A percentile compares a stretch with the other conserved stretches of the same genome.
phyloP scores from a whole-genome alignment of 2,797 vertebrate genomes.

The Enteromius viviparus region DNA sequence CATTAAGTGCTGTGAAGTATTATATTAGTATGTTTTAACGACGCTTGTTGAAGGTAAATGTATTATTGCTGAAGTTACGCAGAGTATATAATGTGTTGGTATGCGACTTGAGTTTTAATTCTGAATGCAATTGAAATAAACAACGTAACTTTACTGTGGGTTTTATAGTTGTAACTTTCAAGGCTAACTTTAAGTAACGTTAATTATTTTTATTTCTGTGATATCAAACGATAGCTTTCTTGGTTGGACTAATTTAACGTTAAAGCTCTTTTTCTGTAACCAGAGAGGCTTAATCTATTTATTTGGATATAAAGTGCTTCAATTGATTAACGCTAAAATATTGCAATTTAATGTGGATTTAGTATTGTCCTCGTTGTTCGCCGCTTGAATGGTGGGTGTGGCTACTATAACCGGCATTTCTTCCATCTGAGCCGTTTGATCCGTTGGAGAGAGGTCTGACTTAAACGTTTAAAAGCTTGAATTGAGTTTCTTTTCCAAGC shows the following conservation, averaged over 20 bases:
- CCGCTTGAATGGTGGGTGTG: constrained; percentile 59
- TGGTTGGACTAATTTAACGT: not conserved
- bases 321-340: not conserved
- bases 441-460: not conserved
- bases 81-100: not conserved
- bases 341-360: not conserved
- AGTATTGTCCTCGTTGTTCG: not conserved
- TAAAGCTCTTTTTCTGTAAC: not conserved
- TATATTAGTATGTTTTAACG: not conserved
- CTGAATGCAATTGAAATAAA: not conserved
- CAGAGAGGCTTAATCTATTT: not conserved
- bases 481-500: not conserved
- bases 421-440: not conserved
- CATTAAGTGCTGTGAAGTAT: not conserved
- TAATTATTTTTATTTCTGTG: not conserved
- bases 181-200: not conserved
- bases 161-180: not conserved
- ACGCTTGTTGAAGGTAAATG: not conserved
- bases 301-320: not conserved
- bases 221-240: not conserved
- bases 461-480: not conserved
- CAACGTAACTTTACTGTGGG: rapidly evolving
- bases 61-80: not conserved
- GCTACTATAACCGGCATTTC: constrained; percentile 22
- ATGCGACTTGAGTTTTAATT: too few relatives aligned